Evolutionary conservation across 2,888 invertebrate genomes (phyloP).

Genomic region (Blera fallax): DNA sequence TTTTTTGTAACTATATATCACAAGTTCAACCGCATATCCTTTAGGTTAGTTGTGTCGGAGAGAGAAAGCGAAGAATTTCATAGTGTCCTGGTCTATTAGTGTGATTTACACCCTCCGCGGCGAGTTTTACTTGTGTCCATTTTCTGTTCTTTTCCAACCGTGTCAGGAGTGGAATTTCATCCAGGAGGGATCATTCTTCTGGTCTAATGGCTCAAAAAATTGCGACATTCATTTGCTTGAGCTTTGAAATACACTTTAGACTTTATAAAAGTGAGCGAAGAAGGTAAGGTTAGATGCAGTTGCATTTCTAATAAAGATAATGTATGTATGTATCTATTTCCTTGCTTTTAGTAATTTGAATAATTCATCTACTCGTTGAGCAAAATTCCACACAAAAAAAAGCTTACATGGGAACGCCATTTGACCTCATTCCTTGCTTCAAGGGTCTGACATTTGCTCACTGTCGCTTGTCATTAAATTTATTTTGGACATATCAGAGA

Average conservation of each 20-base stretch:
- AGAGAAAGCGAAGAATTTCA: conserved; percentile 16
- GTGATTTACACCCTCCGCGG: conserved; percentile 30
- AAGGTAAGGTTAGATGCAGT: not conserved
- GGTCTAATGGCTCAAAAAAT: conserved; percentile 54
- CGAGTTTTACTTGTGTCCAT: conserved; percentile 46
- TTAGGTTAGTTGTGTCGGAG: conserved; percentile 12
- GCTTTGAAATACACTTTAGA: conserved; percentile 5
- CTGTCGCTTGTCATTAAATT: not conserved
- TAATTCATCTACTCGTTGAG: not conserved
- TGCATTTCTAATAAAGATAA: conserved; percentile 4
- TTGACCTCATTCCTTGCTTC: not conserved
- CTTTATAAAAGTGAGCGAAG: not conserved
- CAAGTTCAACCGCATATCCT: conserved; percentile 54
- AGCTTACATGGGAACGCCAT: not conserved
- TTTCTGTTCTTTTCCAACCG: conserved; percentile 23
- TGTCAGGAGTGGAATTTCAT: conserved; percentile 38
- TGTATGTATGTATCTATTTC: not conserved
- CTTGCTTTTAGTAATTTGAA: not conserved
- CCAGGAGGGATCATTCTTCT: conserved; percentile 22
- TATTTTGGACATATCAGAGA: not conserved
- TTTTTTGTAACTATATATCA: conserved; percentile 49
- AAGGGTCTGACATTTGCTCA: conserved; percentile 8
- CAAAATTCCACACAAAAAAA: not conserved
- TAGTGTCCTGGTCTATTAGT: conserved; percentile 27
- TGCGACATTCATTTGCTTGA: conserved; percentile 50